Evolutionary conservation across 2,113 vertebrate genomes (phyloP), one percentile per base, ranked within the genome.

Genomic region (Engraulis encrasicolus): DNA sequence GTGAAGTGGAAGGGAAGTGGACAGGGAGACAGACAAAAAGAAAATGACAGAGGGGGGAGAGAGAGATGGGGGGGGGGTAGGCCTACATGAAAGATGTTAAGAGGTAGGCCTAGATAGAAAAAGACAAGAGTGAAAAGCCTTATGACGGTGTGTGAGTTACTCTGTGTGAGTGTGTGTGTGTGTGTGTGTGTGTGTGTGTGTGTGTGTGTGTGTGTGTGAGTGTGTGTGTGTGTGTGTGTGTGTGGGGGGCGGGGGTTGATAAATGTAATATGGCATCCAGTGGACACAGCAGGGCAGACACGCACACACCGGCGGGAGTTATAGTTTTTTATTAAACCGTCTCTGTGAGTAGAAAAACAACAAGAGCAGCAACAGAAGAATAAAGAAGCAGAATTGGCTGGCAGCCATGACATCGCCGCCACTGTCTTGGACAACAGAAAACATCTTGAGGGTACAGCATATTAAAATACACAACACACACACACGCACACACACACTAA

Each of bases 251-350:
- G n/a, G n/a, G n/a, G n/a, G n/a, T n/a, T n/a, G 50, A 54, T 20
- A 54, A 54, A 54, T 20, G 50, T 17, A 54, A 6, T 2, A 17
- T 20, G 17, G 58, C 15, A 31, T 66, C n/a, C 58, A 66, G 58
- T 6, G 15, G 11, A 9, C n/a, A 11, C n/a, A 27, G 58, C 58
- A 14, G 58, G 23, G 54, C 20, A 23, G 20, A 23, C 20, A 9
- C 23, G 7, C n/a, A 54, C n/a, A n/a, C n/a, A n/a, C n/a, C n/a
- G 58, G 15, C n/a, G 23, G 58, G 58, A 66, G 58, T 66, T 66
- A 66, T 66, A 66, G n/a, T 66, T 66, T 66, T 66, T 66, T 66
- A 66, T 27, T 66, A 66, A 66, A 66, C 23, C 58, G 15, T 66
- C 58, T 66, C 58, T 27, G 23, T 66, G 58, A 66, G 58, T 66